phyloP scores from a whole-genome alignment of 2,797 vertebrate species.

The Rhinatrema bivittatum region DNA sequence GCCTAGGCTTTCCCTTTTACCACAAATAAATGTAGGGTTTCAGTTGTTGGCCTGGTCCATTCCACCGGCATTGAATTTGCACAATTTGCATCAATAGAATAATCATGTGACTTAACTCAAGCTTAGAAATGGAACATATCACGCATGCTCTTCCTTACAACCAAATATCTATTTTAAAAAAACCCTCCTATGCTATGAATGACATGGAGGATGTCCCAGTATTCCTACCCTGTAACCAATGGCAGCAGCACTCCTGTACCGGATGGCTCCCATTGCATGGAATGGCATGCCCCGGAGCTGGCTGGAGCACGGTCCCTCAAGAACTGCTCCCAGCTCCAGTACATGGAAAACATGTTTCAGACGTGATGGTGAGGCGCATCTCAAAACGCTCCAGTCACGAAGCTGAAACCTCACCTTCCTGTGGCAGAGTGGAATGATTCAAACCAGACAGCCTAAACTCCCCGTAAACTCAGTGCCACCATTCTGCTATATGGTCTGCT shows the following conservation, averaged over 20 bases:
- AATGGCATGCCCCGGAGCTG: fast-evolving
- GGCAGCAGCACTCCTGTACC: fast-evolving
- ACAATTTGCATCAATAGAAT: too few relatives aligned
- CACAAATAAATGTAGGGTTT: too few relatives aligned
- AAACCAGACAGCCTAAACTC: background rate
- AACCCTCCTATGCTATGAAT: too few relatives aligned
- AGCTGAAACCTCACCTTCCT: background rate
- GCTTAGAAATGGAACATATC: too few relatives aligned
- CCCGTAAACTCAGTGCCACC: background rate
- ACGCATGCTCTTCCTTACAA: too few relatives aligned
- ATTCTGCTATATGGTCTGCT: fast-evolving
- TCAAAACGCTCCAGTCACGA: fast-evolving
- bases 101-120: too few relatives aligned
- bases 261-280: fast-evolving
- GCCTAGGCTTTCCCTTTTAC: too few relatives aligned
- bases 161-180: too few relatives aligned
- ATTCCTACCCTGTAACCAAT: background rate
- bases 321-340: background rate
- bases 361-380: background rate
- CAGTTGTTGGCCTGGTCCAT: too few relatives aligned
- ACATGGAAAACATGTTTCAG: fast-evolving
- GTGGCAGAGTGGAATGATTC: too few relatives aligned
- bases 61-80: too few relatives aligned
- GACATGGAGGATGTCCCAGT: too few relatives aligned
- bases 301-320: background rate